Evolutionary conservation across 2,113 vertebrate genomes (phyloP).

Genomic region (Poeciliopsis turrubarensis): DNA sequence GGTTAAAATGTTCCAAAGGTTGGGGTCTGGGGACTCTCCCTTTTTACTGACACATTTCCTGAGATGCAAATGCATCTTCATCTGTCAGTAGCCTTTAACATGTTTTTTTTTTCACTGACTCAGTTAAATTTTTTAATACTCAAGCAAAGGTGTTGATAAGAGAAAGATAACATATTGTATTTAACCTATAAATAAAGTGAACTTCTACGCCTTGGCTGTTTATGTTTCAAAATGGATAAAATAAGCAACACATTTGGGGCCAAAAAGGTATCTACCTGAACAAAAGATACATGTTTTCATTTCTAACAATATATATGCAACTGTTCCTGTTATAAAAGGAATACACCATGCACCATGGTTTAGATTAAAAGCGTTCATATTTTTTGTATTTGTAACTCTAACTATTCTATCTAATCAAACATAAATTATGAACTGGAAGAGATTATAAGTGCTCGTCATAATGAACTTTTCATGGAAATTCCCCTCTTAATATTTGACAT

Average conservation of each 20-base stretch:
- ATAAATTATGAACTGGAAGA: not conserved
- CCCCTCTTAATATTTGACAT: slow-evolving; percentile 29
- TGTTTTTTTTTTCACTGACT: slow-evolving; percentile 10
- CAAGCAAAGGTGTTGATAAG: not conserved
- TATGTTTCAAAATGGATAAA: not conserved
- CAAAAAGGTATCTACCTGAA: not conserved
- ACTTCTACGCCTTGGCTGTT: not conserved
- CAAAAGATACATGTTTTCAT: not conserved
- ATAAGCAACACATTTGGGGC: not conserved
- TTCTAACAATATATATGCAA: not conserved
- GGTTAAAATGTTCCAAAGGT: slow-evolving; percentile 16
- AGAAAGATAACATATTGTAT: not conserved
- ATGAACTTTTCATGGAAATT: slow-evolving; percentile 42
- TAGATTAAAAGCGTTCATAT: not conserved
- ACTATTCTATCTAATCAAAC: not conserved
- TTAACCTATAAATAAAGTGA: not conserved
- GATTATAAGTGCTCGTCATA: not conserved
- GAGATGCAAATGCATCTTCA: slow-evolving; percentile 71
- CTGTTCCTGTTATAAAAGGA: not conserved
- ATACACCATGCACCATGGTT: not conserved
- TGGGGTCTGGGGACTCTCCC: slow-evolving; percentile 66
- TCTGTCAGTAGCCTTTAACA: slow-evolving; percentile 33
- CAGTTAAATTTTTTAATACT: not conserved
- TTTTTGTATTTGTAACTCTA: not conserved
- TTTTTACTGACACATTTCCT: slow-evolving; percentile 69